phyloP scores from a whole-genome alignment of 2,113 vertebrate genomes.

The Ptychochromis oligacanthus region DNA sequence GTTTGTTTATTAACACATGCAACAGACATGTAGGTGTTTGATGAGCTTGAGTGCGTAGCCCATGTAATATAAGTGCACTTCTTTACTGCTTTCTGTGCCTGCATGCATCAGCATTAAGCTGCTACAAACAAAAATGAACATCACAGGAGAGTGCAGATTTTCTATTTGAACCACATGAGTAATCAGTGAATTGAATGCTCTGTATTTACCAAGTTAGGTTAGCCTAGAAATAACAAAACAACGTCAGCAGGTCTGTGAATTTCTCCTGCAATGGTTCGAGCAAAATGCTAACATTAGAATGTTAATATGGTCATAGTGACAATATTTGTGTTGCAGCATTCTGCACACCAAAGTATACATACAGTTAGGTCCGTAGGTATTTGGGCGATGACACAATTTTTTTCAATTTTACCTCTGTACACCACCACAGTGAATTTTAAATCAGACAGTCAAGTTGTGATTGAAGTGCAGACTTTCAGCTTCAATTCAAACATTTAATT shows the following conservation, averaged over 20 bases:
- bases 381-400: background rate
- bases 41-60: background rate
- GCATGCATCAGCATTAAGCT: background rate
- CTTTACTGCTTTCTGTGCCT: background rate
- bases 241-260: background rate
- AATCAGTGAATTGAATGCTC: background rate
- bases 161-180: background rate
- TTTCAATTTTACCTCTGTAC: background rate
- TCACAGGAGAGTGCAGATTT: background rate
- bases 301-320: background rate
- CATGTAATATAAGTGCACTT: background rate
- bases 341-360: background rate
- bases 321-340: background rate
- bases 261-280: background rate
- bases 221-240: background rate
- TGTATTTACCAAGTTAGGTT: background rate
- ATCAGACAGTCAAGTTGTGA: no score
- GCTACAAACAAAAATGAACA: background rate
- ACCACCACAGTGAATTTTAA: background rate
- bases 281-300: background rate
- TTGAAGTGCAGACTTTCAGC: background rate
- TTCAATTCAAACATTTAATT: no score
- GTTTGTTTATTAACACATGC: conserved; percentile 32
- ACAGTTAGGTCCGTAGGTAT: background rate
- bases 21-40: conserved; percentile 26